Conservation (phyloP, 2,797 vertebrate genomes). For the Dromococcyx pavoninus region DNA sequence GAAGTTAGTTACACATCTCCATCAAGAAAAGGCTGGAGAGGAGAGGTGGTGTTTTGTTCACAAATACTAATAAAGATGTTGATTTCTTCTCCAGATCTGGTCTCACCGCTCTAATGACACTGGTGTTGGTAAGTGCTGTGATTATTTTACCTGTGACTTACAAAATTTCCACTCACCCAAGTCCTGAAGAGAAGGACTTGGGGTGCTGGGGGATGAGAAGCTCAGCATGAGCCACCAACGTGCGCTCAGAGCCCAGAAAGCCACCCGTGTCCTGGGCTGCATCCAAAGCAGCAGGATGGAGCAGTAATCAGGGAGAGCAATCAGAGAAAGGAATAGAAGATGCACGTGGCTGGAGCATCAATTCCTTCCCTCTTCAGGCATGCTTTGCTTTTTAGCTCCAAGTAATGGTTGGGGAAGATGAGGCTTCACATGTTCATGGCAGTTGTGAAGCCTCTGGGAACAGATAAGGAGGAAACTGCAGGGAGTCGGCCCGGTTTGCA, state of each 20-base stretch:
- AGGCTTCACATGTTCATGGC: accelerated
- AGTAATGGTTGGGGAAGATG: accelerated
- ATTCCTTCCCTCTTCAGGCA: background rate
- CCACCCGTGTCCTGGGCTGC: too few relatives aligned
- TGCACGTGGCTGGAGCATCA: background rate
- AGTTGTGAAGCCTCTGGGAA: background rate
- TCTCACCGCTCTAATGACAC: background rate
- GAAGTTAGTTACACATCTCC: background rate
- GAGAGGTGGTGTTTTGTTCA: background rate
- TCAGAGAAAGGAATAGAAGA: background rate
- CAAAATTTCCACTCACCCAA: background rate
- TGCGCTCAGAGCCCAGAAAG: too few relatives aligned
- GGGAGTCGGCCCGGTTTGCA: accelerated
- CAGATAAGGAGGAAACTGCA: background rate
- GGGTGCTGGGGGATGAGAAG: too few relatives aligned
- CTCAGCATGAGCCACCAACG: too few relatives aligned
- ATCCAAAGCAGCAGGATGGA: background rate
- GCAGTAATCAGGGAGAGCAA: background rate
- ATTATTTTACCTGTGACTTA: background rate
- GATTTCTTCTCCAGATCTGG: background rate
- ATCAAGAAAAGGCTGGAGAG: background rate
- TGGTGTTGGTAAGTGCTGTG: accelerated
- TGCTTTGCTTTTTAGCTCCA: background rate
- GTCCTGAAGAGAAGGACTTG: too few relatives aligned
- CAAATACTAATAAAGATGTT: background rate